Evolutionary conservation across 2,888 invertebrate species (phyloP).

Genomic region (Andrena praecox): DNA sequence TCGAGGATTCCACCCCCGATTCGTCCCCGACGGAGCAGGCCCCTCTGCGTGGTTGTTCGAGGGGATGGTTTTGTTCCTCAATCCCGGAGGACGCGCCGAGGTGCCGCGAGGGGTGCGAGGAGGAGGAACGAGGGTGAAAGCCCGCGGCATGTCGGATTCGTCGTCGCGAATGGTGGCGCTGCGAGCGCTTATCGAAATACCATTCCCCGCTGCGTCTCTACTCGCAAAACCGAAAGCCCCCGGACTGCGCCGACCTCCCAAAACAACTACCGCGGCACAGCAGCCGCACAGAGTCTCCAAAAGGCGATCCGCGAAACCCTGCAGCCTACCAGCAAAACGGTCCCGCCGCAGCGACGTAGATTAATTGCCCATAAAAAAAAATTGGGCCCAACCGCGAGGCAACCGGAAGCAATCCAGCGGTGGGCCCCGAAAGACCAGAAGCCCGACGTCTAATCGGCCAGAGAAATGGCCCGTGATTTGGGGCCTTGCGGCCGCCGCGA

Average conservation of each 20-base stretch:
- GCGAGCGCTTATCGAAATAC: background rate
- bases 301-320: background rate
- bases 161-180: background rate
- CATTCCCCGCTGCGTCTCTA: too few relatives aligned
- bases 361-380: slow-evolving; percentile 37
- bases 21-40: too few relatives aligned
- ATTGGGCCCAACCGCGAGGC: background rate
- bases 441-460: background rate
- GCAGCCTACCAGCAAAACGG: too few relatives aligned
- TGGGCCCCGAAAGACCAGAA: slow-evolving; percentile 6
- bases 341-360: background rate
- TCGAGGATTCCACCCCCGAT: background rate
- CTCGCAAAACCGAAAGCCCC: too few relatives aligned
- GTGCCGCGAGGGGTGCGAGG: background rate
- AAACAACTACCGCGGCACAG: too few relatives aligned
- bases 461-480: slow-evolving; percentile 2
- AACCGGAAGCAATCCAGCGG: slow-evolving; percentile 30
- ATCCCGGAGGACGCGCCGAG: background rate
- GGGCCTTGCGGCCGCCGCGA: background rate
- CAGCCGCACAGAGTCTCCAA: too few relatives aligned
- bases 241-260: too few relatives aligned
- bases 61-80: background rate
- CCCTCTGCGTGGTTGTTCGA: background rate
- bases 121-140: background rate
- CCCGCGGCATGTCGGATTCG: background rate